A percentile compares a stretch with the other conserved stretches of the same genome.
Conservation (phyloP, 2,797 vertebrate genomes). For the Chloroceryle inda region DNA sequence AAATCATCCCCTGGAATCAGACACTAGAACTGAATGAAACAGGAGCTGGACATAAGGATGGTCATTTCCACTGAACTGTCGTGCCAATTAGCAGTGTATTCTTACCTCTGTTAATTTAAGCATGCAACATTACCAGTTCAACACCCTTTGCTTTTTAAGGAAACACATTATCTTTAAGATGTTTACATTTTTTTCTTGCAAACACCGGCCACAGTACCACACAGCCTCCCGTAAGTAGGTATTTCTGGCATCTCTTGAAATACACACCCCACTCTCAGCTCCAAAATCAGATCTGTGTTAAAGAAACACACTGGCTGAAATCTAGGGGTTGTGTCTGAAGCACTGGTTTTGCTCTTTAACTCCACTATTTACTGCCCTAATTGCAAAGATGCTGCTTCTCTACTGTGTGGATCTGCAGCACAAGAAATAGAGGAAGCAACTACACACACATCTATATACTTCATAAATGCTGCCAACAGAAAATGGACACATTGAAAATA, state of each 20-base stretch:
- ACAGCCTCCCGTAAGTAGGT: background rate
- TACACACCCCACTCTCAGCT: background rate
- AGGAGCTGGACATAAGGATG: background rate
- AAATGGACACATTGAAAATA: background rate
- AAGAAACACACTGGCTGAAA: background rate
- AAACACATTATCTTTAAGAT: conserved; percentile 40
- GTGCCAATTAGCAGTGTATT: background rate
- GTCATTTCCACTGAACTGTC: background rate
- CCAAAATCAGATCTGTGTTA: background rate
- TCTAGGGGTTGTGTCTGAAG: background rate
- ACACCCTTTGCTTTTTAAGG: conserved; percentile 8
- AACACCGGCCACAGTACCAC: background rate
- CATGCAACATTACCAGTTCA: background rate
- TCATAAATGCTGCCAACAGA: background rate
- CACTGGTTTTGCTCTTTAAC: background rate
- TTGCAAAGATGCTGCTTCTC: background rate
- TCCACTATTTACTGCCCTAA: background rate
- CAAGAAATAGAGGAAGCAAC: background rate
- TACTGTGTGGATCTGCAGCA: background rate
- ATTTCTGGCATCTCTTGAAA: conserved; percentile 20
- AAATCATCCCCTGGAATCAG: background rate
- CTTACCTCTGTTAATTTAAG: conserved; percentile 56
- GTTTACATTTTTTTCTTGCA: conserved; percentile 32
- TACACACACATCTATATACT: background rate
- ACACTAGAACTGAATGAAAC: background rate